Base-by-base conservation (phyloP, 2,797 vertebrate genomes). In the Avahi laniger region DNA sequence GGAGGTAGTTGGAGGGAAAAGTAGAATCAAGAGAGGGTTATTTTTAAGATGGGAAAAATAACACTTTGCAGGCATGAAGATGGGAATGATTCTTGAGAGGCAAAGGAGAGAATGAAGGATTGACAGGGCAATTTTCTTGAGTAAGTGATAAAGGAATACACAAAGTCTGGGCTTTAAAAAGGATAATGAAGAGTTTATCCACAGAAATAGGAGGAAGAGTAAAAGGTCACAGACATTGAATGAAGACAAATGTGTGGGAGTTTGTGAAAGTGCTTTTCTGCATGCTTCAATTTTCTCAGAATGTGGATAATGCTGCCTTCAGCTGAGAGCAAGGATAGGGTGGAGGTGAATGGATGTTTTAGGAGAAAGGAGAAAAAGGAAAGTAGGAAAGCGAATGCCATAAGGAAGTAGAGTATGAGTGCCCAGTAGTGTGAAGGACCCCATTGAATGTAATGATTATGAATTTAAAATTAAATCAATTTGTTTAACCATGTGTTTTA, bases 391-490 rank as follows among this genome's bases (percentile, higher is more conserved):
- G 35, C 28, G 8, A 84, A 30, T 61, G 7, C 22, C 50, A 38
- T 13, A 24, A 95, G 12, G 11, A 81, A 83, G 38, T 20, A 69
- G 43, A 76, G 5, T 65, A 24, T 48, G 24, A 63, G 18, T 57
- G 10, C 10, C 41, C 7, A 22, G 0, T 2, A 33, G 5, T 22
- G 4, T 82, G 63, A 91, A 94, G 12, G 7, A 28, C 15, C 33
- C 10, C 5, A 33, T 41, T 84, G 35, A 72, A 12, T 86, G 67
- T 30, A 73, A 79, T 22, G 3, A 89, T 54, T 54, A 87, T 46
- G 48, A 90, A 84, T 81, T 69, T 79, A 75, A 95, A 86, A 76
- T 59, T 48, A 93, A 80, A 82, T 88, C 67, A 69, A 80, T 80
- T 94, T 90, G 24, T 85, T 12, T 82, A 50, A 14, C 65, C 22